Percentiles rank a stretch among this genome's conserved stretches.
These are phyloP conservation scores for Temnothorax rugatulus DNA, from an alignment of 2,888 invertebrate genomes.

Conservation along the genomic window DNA sequence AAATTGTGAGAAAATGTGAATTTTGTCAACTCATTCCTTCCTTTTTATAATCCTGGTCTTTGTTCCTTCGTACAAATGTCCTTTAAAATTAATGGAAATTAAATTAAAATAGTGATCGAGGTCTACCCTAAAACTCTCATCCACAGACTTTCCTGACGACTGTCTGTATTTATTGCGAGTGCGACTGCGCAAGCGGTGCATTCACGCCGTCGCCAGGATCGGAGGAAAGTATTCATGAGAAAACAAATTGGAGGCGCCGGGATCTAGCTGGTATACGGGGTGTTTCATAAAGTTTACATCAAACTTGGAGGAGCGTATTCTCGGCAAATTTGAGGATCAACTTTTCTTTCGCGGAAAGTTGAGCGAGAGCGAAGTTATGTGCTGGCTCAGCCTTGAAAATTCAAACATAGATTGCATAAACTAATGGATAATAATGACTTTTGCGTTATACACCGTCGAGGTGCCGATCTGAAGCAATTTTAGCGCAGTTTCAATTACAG, in stretches of 20 bases:
- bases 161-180: slow-evolving; percentile 42
- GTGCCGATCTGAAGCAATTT: background rate
- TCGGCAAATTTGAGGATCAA: slow-evolving; percentile 26
- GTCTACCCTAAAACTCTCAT: slow-evolving; percentile 4
- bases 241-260: slow-evolving; percentile 53
- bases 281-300: slow-evolving; percentile 53
- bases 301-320: slow-evolving; percentile 14
- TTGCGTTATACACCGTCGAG: background rate
- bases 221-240: slow-evolving; percentile 58
- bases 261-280: slow-evolving; percentile 43
- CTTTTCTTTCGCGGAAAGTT: slow-evolving; percentile 25
- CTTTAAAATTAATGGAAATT: background rate
- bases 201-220: slow-evolving; percentile 57
- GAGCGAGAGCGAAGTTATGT: background rate
- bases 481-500: background rate
- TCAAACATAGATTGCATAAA: background rate
- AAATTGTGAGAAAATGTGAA: background rate
- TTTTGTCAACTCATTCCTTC: background rate
- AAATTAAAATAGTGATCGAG: background rate
- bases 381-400: background rate
- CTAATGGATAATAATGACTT: background rate
- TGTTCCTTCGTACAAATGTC: background rate
- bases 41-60: background rate
- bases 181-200: slow-evolving; percentile 52
- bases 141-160: slow-evolving; percentile 40